These are phyloP conservation scores for Charadrius vociferus DNA, from an alignment of 2,113 vertebrate genomes.

Conservation along the genomic window DNA sequence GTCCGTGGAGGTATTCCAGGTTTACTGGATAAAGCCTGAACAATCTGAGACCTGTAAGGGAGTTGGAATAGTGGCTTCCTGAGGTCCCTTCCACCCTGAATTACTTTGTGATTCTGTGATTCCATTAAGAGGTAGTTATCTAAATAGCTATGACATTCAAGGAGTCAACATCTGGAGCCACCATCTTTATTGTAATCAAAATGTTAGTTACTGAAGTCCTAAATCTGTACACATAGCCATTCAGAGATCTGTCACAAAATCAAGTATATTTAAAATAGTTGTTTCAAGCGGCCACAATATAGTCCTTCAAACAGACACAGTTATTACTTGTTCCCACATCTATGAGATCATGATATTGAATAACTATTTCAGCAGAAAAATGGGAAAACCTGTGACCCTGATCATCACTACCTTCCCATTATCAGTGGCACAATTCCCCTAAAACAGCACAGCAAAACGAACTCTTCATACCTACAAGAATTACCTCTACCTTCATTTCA, in stretches of 20 bases:
- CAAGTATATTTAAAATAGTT: background rate
- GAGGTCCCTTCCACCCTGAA: background rate
- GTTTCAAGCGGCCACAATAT: background rate
- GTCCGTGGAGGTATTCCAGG: background rate
- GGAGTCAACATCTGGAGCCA: background rate
- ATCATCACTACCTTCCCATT: background rate
- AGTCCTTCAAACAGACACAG: background rate
- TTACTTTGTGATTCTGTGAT: background rate
- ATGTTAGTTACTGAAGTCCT: background rate
- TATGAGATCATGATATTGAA: background rate
- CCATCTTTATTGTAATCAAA: background rate
- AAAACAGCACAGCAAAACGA: background rate
- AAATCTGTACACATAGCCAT: background rate
- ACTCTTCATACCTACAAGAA: background rate
- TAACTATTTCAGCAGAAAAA: background rate
- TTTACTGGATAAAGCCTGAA: background rate
- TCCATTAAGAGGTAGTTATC: background rate
- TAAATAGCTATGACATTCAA: background rate
- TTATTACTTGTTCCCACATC: background rate
- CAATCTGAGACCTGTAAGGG: background rate
- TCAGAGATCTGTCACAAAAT: background rate
- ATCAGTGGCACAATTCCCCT: background rate
- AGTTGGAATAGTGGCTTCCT: background rate
- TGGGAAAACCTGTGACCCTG: background rate
- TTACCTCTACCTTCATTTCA: background rate